Base-by-base conservation (phyloP, 1,140 invertebrate genomes). In the Rhagoletis zephyria region DNA sequence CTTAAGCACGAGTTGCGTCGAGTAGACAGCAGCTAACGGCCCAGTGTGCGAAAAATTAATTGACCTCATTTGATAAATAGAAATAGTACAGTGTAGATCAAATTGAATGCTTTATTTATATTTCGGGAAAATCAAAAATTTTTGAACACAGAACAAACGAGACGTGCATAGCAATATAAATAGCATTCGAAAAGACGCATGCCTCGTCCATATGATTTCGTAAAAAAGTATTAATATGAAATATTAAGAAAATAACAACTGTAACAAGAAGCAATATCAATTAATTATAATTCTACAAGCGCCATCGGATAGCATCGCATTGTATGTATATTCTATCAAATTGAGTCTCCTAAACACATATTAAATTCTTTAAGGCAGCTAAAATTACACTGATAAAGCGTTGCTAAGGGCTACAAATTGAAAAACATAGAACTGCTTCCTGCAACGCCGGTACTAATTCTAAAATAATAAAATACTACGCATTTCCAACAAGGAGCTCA, bases 391-490 rank as follows among this genome's bases (percentile, higher is more conserved):
- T 16, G 4, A 2, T 30, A 30, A 67, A 40, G 5, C n/a, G 64
- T 67, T 30, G n/a, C 48, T 81, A 77, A 77, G 70, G 45, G 70
- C 70, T 48, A 51, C 12, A 16, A 77, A 30, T 30, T 51, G 48
- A 85, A 60, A 30, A 30, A 30, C 77, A 48, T 56, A 81, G 12
- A 86, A 16, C 42, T 48, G 42, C 19, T 86, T 65, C 30, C 40
- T 87, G 85, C 67, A 89, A 88, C 87, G 87, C 59, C 88, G 87
- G 65, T 77, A 86, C n/a, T 87, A 87, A 77, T 81, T 59, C n/a
- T 81, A 16, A 63, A 14, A 63, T 1, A 63, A 63, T 14, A 14
- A 63, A 63, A 63, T 63, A 63, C 61, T 63, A 14, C 61, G 61
- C 61, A 63, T 63, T 56, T 56, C 7, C 74, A 10, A 51, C n/a